phyloP scores from a whole-genome alignment of 2,888 invertebrate genomes.

The Pharmacophagus antenor region DNA sequence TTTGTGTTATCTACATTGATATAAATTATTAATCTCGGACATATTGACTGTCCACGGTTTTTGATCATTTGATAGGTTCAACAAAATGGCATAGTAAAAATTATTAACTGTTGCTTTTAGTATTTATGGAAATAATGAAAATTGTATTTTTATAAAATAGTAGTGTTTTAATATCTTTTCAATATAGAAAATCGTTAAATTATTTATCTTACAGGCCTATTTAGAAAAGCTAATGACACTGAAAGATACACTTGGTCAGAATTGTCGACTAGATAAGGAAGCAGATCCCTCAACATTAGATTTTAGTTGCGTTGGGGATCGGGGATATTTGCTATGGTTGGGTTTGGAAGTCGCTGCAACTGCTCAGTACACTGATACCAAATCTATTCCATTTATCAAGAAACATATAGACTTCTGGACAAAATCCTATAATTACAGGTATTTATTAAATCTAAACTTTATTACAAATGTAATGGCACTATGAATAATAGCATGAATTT shows the following conservation, averaged over 20 bases:
- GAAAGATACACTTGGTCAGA: slow-evolving; percentile 83
- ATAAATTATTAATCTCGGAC: too few species aligned
- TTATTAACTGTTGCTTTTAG: too few species aligned
- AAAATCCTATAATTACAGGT: slow-evolving; percentile 86
- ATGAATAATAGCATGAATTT: too few species aligned
- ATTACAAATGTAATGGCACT: too few species aligned
- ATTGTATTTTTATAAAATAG: too few species aligned
- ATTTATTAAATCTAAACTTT: slow-evolving; percentile 29
- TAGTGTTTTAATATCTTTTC: neutral
- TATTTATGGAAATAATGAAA: too few species aligned
- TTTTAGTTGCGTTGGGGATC: slow-evolving; percentile 86
- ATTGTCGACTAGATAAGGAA: slow-evolving; percentile 80
- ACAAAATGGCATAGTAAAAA: too few species aligned
- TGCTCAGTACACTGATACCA: slow-evolving; percentile 85
- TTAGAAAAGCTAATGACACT: slow-evolving; percentile 88
- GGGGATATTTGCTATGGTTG: slow-evolving; percentile 88
- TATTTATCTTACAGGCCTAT: slow-evolving; percentile 76
- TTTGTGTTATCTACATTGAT: too few species aligned
- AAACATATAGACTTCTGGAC: slow-evolving; percentile 91
- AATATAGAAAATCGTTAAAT: neutral
- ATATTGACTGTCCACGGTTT: too few species aligned
- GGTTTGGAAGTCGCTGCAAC: slow-evolving; percentile 87
- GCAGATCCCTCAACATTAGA: slow-evolving; percentile 87
- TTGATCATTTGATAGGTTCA: too few species aligned
- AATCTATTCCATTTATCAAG: slow-evolving; percentile 86